phyloP scores from a whole-genome alignment of 2,888 invertebrate genomes.

The Pocota personata region DNA sequence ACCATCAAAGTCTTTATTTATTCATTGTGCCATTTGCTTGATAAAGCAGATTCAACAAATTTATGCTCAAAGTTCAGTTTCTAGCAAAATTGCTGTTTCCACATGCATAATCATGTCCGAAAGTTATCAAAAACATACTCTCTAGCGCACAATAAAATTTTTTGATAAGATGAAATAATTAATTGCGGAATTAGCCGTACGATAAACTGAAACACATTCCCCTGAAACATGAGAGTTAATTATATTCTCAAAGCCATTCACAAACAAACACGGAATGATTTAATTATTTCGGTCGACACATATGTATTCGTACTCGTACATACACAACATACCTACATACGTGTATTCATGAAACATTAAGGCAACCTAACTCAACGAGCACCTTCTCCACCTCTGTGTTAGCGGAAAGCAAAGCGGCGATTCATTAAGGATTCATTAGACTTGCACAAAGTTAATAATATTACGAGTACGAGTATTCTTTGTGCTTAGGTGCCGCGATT shows the following conservation, averaged over 20 bases:
- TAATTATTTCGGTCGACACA: constrained; percentile 56
- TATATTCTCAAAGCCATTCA: constrained; percentile 53
- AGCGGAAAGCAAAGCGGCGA: constrained; percentile 38
- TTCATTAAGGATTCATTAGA: constrained; percentile 73
- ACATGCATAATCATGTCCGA: constrained; percentile 36
- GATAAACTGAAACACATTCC: constrained; percentile 57
- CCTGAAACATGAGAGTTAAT: constrained; percentile 56
- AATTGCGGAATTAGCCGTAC: constrained; percentile 52
- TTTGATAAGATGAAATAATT: constrained; percentile 70
- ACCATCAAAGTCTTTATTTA: not conserved
- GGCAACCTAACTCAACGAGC: constrained; percentile 5
- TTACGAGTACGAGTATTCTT: too few relatives aligned
- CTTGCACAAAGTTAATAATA: constrained; percentile 67
- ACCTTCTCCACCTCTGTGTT: not conserved
- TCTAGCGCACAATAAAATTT: constrained; percentile 39
- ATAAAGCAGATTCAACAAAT: not conserved
- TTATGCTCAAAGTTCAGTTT: not conserved
- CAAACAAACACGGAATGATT: constrained; percentile 63
- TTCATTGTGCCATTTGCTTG: not conserved
- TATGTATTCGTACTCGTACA: not conserved
- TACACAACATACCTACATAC: too few relatives aligned
- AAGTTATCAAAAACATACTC: constrained; percentile 8
- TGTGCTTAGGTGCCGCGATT: constrained; percentile 64
- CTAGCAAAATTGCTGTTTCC: not conserved
- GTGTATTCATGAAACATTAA: not conserved